Conservation (phyloP, 2,888 invertebrate genomes). For the Scaptomyza flava region DNA sequence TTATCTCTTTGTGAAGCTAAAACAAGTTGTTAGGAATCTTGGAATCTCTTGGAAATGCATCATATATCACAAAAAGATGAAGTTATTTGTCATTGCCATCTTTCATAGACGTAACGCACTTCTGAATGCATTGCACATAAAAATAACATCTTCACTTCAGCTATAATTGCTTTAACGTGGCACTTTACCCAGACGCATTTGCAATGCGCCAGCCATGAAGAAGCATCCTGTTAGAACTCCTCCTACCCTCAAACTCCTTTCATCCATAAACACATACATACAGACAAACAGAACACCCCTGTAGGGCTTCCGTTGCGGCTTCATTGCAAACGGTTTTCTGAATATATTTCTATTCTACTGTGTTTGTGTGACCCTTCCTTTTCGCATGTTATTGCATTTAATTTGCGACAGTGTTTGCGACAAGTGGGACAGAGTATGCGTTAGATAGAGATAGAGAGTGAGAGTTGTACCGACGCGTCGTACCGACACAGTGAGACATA, state of each 20-base stretch:
- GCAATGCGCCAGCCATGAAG: conserved; percentile 41
- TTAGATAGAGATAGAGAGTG: conserved; percentile 1
- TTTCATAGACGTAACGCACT: conserved; percentile 28
- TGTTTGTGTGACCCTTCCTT: conserved; percentile 36
- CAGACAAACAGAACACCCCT: conserved; percentile 6
- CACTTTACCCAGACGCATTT: conserved; percentile 56
- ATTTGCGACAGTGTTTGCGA: conserved; percentile 64
- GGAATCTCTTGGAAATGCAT: not conserved
- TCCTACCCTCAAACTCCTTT: too few species aligned
- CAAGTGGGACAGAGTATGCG: not conserved
- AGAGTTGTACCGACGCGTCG: conserved; percentile 53
- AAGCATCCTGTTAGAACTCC: conserved; percentile 10
- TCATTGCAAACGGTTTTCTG: conserved; percentile 45
- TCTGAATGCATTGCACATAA: conserved; percentile 37
- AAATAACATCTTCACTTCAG: conserved; percentile 71
- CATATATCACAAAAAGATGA: conserved; percentile 38
- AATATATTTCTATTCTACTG: conserved; percentile 53
- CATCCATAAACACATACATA: not conserved
- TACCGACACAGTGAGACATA: conserved; percentile 66
- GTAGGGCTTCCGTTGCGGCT: conserved; percentile 65
- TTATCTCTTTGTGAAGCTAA: not conserved
- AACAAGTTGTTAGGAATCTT: not conserved
- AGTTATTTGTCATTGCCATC: conserved; percentile 66
- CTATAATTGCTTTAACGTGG: conserved; percentile 72
- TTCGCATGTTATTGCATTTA: conserved; percentile 72